These are phyloP conservation scores for Gephyroberyx darwinii DNA, from an alignment of 2,797 vertebrate genomes.

Conservation along the genomic window DNA sequence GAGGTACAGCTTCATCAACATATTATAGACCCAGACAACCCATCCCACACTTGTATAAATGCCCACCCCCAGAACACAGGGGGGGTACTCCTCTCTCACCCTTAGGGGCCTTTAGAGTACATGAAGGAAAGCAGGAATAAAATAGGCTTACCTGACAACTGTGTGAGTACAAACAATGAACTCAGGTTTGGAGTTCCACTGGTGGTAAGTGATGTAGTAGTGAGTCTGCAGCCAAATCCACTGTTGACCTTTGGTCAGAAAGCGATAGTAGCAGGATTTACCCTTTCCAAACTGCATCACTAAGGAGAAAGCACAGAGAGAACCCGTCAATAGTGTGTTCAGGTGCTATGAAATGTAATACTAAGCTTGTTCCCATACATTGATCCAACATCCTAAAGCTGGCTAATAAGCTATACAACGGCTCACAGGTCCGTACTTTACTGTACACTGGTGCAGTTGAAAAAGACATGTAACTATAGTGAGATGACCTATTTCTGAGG, in stretches of 20 bases:
- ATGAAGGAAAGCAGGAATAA: neutral
- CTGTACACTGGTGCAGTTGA: neutral
- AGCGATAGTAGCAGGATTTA: constrained; percentile 92
- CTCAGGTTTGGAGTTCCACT: constrained; percentile 95
- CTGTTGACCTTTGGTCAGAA: constrained; percentile 91
- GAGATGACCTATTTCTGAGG: constrained; percentile 34
- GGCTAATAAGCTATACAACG: neutral
- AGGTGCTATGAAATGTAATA: constrained; percentile 8
- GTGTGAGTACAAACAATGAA: constrained; percentile 91
- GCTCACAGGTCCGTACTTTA: constrained; percentile 4
- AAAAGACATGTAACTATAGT: constrained; percentile 17
- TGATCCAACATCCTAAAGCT: neutral
- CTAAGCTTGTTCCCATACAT: constrained; percentile 21
- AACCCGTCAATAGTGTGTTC: neutral
- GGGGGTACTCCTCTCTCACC: too few relatives aligned
- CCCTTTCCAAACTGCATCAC: constrained; percentile 93
- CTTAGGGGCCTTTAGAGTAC: neutral
- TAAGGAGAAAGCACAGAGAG: constrained; percentile 56
- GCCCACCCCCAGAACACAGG: too few relatives aligned
- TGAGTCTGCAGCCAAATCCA: constrained; percentile 93
- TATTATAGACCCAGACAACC: too few relatives aligned
- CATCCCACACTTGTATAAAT: too few relatives aligned
- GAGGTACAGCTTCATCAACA: too few relatives aligned
- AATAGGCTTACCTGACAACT: constrained; percentile 83
- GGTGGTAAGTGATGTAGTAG: constrained; percentile 92